These are phyloP conservation scores for Parascotia fuliginaria DNA, from an alignment of 2,888 invertebrate species.

Conservation along the genomic window DNA sequence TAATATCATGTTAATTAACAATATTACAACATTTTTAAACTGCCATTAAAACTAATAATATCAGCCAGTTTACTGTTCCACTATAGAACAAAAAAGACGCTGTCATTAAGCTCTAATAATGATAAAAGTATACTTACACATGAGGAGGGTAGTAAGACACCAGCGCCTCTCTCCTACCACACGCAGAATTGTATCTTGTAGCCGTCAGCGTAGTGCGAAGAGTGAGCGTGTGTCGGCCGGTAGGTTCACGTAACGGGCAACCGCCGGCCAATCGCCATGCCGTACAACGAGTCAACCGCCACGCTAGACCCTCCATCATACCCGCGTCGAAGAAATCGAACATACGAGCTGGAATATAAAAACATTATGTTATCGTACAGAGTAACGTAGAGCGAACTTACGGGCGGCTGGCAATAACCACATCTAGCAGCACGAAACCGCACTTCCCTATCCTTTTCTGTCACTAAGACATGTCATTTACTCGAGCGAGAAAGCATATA, in stretches of 20 bases:
- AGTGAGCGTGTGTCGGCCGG: constrained; percentile 85
- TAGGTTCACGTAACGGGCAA: constrained; percentile 67
- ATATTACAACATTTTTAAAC: too few species aligned
- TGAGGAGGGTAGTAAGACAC: constrained; percentile 93
- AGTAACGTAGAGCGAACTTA: background rate
- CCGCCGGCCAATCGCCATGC: constrained; percentile 86
- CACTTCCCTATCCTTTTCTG: too few species aligned
- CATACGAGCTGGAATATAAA: constrained; percentile 90
- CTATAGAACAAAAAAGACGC: too few species aligned
- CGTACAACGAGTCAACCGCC: constrained; percentile 89
- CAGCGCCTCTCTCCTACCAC: constrained; percentile 88
- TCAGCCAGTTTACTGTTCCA: too few species aligned
- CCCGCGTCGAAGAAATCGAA: constrained; percentile 97
- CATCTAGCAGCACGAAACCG: too few species aligned
- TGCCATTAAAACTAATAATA: too few species aligned
- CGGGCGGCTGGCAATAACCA: too few species aligned
- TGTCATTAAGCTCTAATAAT: background rate
- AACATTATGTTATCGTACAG: background rate
- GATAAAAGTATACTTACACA: constrained; percentile 88
- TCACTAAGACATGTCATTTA: too few species aligned
- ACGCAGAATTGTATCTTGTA: constrained; percentile 77
- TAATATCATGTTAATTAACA: too few species aligned
- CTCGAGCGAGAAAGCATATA: too few species aligned
- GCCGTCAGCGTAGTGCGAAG: constrained; percentile 86
- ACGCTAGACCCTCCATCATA: constrained; percentile 96